Percentiles rank a stretch among this genome's conserved stretches.
These are phyloP conservation scores for Neopipo cinnamomea DNA, from an alignment of 2,113 vertebrate genomes.

Conservation along the genomic window DNA sequence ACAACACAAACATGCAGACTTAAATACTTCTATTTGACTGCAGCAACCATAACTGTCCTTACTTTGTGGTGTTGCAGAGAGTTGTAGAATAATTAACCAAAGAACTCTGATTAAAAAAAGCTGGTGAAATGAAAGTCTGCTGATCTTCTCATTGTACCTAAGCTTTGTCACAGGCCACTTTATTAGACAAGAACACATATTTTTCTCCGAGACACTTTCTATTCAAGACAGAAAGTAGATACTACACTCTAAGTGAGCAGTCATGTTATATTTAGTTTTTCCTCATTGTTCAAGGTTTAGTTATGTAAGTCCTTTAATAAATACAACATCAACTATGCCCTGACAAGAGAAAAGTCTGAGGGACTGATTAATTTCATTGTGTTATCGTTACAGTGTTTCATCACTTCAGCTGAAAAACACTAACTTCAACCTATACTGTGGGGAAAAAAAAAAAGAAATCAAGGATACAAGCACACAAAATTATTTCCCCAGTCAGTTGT, in stretches of 20 bases:
- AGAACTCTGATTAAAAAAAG: not conserved
- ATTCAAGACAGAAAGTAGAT: not conserved
- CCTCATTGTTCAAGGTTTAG: not conserved
- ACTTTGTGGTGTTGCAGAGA: not conserved
- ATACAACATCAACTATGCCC: not conserved
- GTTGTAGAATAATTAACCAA: not conserved
- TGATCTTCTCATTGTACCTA: not conserved
- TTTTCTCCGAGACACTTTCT: not conserved
- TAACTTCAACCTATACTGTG: not conserved
- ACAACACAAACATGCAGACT: not conserved
- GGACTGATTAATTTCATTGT: not conserved
- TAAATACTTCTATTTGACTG: not conserved
- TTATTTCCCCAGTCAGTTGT: not conserved
- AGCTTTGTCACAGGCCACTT: not conserved
- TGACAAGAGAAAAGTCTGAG: not conserved
- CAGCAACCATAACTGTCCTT: not conserved
- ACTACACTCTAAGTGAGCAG: not conserved
- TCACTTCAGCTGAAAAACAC: not conserved
- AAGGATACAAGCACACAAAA: not conserved
- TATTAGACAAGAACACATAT: not conserved
- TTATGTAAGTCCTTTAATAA: not conserved
- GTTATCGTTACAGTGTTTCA: not conserved
- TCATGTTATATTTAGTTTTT: not conserved
- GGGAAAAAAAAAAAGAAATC: not conserved
- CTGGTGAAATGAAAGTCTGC: not conserved